Evolutionary conservation across 2,888 invertebrate genomes (phyloP).

Genomic region (Automeris io): DNA sequence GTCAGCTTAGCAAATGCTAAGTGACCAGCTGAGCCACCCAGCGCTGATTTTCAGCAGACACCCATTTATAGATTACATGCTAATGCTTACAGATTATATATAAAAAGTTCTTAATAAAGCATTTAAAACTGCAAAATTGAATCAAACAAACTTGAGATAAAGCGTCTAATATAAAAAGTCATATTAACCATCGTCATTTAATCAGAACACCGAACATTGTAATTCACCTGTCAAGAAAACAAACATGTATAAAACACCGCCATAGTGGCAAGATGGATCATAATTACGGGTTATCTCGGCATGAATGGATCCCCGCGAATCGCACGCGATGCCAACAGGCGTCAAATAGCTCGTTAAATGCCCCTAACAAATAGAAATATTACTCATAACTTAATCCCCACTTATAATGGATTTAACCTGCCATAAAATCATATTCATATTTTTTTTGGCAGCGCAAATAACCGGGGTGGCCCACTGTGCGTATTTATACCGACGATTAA

Average conservation of each 20-base stretch:
- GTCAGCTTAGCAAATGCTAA: too few relatives aligned
- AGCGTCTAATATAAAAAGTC: conserved; percentile 25
- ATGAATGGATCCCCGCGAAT: conserved; percentile 35
- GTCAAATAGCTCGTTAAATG: conserved; percentile 70
- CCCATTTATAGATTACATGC: too few relatives aligned
- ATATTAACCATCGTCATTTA: conserved; percentile 34
- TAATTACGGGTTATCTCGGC: conserved; percentile 52
- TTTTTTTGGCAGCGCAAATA: conserved; percentile 57
- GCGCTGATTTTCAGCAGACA: too few relatives aligned
- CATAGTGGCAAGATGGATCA: conserved; percentile 38
- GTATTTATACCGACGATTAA: conserved; percentile 62
- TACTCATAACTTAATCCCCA: conserved; percentile 73
- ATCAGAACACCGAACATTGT: conserved; percentile 36
- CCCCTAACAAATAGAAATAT: conserved; percentile 71
- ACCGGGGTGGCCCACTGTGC: conserved; percentile 55
- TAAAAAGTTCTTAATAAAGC: too few relatives aligned
- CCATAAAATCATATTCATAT: conserved; percentile 71
- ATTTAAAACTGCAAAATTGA: conserved; percentile 17
- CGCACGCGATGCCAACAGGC: conserved; percentile 61
- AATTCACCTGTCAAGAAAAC: conserved; percentile 59
- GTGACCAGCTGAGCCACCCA: too few relatives aligned
- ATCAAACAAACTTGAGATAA: conserved; percentile 28
- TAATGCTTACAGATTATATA: too few relatives aligned
- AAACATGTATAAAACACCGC: conserved; percentile 47
- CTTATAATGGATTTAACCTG: conserved; percentile 74